Evolutionary conservation across 1,140 invertebrate genomes (phyloP).

Genomic region (Pseudomyrmex gracilis): DNA sequence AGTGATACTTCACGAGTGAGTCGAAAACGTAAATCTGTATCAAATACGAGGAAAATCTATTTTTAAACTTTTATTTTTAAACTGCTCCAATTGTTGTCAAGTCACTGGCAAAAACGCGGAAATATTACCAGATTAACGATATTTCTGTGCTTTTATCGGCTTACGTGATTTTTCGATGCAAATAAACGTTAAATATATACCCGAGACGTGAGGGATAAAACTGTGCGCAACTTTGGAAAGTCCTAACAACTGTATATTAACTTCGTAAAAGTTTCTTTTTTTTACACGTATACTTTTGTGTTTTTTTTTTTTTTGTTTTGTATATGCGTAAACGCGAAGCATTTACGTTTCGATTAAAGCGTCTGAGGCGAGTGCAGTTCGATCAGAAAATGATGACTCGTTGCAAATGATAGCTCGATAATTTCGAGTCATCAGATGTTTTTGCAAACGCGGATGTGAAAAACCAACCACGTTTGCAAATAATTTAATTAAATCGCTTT

Average conservation of each 20-base stretch:
- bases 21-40: background rate
- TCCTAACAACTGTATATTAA: slow-evolving; percentile 35
- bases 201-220: slow-evolving; percentile 35
- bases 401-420: background rate
- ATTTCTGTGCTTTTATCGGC: slow-evolving; percentile 27
- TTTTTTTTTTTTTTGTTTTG: slow-evolving; percentile 4
- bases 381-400: background rate
- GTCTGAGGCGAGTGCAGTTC: background rate
- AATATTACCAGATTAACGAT: slow-evolving; percentile 6
- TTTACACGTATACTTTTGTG: background rate
- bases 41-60: background rate
- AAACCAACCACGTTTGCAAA: background rate
- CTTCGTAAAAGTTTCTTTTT: slow-evolving; percentile 41
- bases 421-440: background rate
- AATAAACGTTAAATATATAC: slow-evolving; percentile 48
- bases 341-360: background rate
- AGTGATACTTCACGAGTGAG: background rate
- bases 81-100: no score
- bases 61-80: background rate
- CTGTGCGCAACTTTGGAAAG: slow-evolving; percentile 32
- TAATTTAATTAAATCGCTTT: slow-evolving; percentile 36
- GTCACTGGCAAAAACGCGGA: background rate
- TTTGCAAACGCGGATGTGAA: background rate
- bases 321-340: slow-evolving; percentile 11
- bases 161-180: slow-evolving; percentile 41